A percentile compares a stretch with the other conserved stretches of the same genome.
phyloP scores from a whole-genome alignment of 2,888 invertebrate species.

The Sinelater perroti region DNA sequence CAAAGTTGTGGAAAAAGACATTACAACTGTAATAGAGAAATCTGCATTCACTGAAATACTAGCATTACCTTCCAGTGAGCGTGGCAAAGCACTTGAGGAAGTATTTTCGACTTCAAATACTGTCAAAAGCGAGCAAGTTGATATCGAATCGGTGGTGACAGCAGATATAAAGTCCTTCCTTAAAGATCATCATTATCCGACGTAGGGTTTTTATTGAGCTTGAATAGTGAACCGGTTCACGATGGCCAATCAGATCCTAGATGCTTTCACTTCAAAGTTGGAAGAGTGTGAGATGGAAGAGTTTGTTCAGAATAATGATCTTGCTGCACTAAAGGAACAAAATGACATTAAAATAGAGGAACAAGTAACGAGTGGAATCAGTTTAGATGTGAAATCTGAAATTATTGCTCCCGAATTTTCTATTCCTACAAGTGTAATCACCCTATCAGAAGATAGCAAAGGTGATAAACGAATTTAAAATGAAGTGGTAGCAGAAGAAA shows the following conservation, averaged over 20 bases:
- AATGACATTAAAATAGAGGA: not conserved
- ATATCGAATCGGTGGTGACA: conserved; percentile 44
- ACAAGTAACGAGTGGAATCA: not conserved
- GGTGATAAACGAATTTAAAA: conserved; percentile 38
- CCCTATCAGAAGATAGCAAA: conserved; percentile 52
- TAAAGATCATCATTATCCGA: conserved; percentile 47
- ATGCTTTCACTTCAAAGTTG: conserved; percentile 4
- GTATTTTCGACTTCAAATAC: conserved; percentile 34
- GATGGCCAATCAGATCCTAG: not conserved
- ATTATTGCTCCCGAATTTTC: conserved; percentile 52
- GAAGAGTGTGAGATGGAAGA: conserved; percentile 1
- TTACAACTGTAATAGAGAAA: too few relatives aligned
- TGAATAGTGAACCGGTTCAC: conserved; percentile 20
- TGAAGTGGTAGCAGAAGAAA: conserved; percentile 32
- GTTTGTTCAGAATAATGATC: not conserved
- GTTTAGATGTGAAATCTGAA: conserved; percentile 45
- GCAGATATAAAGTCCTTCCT: conserved; percentile 49
- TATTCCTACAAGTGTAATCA: conserved; percentile 48
- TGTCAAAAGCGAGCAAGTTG: conserved; percentile 27
- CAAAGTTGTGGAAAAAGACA: conserved; percentile 26
- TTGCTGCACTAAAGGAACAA: not conserved
- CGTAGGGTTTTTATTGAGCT: conserved; percentile 47
- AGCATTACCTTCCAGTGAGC: not conserved
- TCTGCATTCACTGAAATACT: not conserved
- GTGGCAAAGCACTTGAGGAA: not conserved